Evolutionary conservation across 1,140 invertebrate genomes (phyloP), one percentile per base, ranked within the genome.

Genomic region (Pseudomyrmex gracilis): DNA sequence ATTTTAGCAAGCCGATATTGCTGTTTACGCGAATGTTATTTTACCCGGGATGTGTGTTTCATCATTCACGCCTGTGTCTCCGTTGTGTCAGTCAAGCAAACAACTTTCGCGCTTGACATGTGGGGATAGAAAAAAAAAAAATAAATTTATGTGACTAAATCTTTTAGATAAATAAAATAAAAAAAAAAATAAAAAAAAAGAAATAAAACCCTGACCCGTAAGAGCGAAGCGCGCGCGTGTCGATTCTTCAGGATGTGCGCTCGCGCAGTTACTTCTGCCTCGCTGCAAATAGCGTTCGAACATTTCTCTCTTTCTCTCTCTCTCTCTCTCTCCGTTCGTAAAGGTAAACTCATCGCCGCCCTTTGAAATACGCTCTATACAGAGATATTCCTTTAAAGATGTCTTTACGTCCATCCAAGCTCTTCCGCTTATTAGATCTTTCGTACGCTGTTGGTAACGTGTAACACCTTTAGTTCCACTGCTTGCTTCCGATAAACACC

Each of bases 11-110:
- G 70, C 76, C 76, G 76, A 70, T 78, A 78, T 78, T 58, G 76
- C 34, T 78, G 76, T 78, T 78, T 70, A 78, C 64, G 64, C 76
- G 76, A 20, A 78, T 58, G 76, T 78, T 78, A 78, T 70, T 70
- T 45, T 57, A 43, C 57, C 57, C 13, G 7, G 74, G 15, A 5
- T 45, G 17, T 45, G 17, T 55, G 61, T 70, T 80, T 80, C 66
- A 70, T 80, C 66, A 67, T 58, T 70, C 76, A 58, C 66, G 45
- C 34, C 34, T n/a, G 66, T 53, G 67, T 66, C 43, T 70, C 34
- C 34, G 58, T 80, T 80, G 53, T 70, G 76, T 71, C 76, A 58
- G 66, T 58, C 43, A 22, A n/a, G 66, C 66, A 60, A 80, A 58
- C 51, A 70, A 20, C 34, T 80, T 58, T 70, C 67, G 20, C 53